phyloP scores from a whole-genome alignment of 64 coral and sea anemone genomes.

The Montipora cactus region DNA sequence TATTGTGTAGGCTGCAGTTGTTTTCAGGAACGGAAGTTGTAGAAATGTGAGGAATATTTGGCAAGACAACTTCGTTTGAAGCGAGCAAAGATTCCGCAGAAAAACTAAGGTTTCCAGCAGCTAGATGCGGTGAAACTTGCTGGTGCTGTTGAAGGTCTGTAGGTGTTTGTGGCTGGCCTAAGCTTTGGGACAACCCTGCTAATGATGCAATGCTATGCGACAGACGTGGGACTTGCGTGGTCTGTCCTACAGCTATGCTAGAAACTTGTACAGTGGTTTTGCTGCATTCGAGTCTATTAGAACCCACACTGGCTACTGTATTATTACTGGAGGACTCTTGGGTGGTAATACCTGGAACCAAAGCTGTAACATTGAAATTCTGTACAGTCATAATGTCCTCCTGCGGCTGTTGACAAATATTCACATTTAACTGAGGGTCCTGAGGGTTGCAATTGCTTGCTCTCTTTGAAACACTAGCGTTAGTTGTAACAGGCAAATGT shows the following conservation, averaged over 20 bases:
- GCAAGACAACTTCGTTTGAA: slow-evolving; percentile 55
- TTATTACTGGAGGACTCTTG: slow-evolving; percentile 38
- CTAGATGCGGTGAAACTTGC: slow-evolving; percentile 20
- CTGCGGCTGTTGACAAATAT: slow-evolving; percentile 69
- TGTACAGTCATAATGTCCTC: slow-evolving; percentile 84
- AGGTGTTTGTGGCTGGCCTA: slow-evolving; percentile 21
- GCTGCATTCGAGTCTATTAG: slow-evolving; percentile 6
- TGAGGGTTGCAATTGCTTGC: neutral
- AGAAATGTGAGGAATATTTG: slow-evolving; percentile 63
- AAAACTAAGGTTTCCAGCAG: slow-evolving; percentile 54
- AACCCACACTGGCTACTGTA: neutral
- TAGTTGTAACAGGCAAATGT: neutral
- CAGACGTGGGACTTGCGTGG: slow-evolving; percentile 44
- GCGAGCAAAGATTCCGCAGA: slow-evolving; percentile 67
- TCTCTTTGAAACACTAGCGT: slow-evolving; percentile 5
- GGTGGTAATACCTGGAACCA: slow-evolving; percentile 79
- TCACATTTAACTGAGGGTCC: slow-evolving; percentile 41
- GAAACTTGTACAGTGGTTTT: slow-evolving; percentile 19
- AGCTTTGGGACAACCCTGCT: slow-evolving; percentile 62
- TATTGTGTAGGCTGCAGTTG: slow-evolving; percentile 8
- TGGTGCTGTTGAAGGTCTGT: slow-evolving; percentile 47
- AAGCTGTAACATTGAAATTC: slow-evolving; percentile 80
- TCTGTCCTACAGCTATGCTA: slow-evolving; percentile 22
- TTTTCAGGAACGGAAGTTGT: slow-evolving; percentile 9
- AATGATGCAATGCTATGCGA: slow-evolving; percentile 90